Conservation (phyloP, 2,797 vertebrate genomes). For the Alca torda region DNA sequence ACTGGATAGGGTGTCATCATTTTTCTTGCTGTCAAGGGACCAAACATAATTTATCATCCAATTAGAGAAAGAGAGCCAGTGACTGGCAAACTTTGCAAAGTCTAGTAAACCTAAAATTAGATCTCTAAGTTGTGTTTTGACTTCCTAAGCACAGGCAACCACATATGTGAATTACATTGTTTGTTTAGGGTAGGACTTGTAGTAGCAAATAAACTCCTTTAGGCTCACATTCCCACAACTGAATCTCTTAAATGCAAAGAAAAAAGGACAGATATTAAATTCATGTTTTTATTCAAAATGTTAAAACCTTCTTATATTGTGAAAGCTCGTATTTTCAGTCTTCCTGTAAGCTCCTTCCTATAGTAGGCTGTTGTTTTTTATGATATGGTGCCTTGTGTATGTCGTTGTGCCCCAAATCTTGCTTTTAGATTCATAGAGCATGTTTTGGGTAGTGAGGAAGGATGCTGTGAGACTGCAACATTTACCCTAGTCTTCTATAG, state of each 20-base stretch:
- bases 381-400: not conserved
- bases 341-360: not conserved
- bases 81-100: not conserved
- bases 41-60: not conserved
- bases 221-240: not conserved
- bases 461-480: not conserved
- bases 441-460: not conserved
- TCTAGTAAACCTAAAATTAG: not conserved
- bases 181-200: not conserved
- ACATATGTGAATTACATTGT: rapidly evolving
- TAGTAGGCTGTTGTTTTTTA: not conserved
- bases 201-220: not conserved
- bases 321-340: not conserved
- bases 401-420: not conserved
- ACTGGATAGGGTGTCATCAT: not conserved
- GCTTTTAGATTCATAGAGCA: not conserved
- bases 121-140: not conserved
- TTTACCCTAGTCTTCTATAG: not conserved
- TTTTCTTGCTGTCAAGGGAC: not conserved
- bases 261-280: not conserved
- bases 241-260: not conserved
- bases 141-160: not conserved
- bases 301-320: not conserved
- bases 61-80: not conserved
- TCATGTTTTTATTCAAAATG: not conserved